A percentile compares a stretch with the other conserved stretches of the same genome.
phyloP scores from a whole-genome alignment of 2,797 vertebrate genomes.

The Iguana delicatissima region DNA sequence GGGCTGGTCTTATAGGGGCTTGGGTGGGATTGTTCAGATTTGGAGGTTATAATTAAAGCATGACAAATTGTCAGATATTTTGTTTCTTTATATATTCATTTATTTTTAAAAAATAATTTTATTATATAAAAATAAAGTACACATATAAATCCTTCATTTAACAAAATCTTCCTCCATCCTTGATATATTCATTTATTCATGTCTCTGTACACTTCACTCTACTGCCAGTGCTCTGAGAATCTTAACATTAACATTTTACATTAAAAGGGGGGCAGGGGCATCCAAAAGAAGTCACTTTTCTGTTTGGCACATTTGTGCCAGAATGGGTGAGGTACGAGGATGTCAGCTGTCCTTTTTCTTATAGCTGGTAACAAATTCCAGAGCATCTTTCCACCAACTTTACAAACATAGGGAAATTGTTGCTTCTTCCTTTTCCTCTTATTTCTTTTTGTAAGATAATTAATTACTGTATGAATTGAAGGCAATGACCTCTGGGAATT shows the following conservation, averaged over 20 bases:
- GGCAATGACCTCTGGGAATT: no score
- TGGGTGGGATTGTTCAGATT: neutral
- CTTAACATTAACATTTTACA: neutral
- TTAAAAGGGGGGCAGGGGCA: neutral
- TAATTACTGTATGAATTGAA: neutral
- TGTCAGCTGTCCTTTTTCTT: neutral
- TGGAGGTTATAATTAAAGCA: neutral
- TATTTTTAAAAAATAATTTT: no score
- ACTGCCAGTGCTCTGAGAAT: neutral
- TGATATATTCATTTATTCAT: neutral
- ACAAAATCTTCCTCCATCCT: no score
- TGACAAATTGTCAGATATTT: neutral
- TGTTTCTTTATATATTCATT: neutral
- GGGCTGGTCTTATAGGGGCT: neutral
- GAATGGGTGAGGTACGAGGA: neutral
- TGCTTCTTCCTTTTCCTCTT: neutral
- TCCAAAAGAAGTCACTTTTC: neutral
- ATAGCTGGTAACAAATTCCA: neutral
- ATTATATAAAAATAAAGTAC: no score
- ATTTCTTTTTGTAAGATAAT: neutral
- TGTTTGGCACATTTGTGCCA: neutral
- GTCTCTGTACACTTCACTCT: neutral
- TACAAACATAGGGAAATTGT: neutral
- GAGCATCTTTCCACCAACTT: neutral
- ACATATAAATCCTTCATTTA: no score